phyloP scores from a whole-genome alignment of 2,113 vertebrate genomes.

The Hippocampus guttulatus region DNA sequence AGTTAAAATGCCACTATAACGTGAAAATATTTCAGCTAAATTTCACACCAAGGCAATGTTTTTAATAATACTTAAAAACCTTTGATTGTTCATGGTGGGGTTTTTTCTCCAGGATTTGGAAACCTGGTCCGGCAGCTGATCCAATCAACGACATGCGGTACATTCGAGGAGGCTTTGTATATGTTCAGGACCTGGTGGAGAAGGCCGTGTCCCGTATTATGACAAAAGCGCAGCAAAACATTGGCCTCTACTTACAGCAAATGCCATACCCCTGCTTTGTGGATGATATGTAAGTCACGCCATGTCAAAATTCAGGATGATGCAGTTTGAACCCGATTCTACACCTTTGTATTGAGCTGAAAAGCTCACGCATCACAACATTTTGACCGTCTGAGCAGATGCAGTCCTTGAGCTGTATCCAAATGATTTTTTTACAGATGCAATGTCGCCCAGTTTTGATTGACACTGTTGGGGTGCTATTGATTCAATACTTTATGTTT shows the following conservation, averaged over 20 bases:
- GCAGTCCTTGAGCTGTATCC: not conserved
- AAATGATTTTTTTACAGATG: not conserved
- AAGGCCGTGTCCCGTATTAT: slow-evolving; percentile 73
- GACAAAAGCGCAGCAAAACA: slow-evolving; percentile 50
- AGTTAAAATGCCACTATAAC: not conserved
- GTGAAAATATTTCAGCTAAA: not conserved
- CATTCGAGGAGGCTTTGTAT: slow-evolving; percentile 84
- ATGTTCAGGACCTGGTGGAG: slow-evolving; percentile 89
- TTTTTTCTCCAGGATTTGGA: slow-evolving; percentile 79
- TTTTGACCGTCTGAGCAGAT: not conserved
- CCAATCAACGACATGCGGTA: slow-evolving; percentile 83
- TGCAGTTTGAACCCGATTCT: not conserved
- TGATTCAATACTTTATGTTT: no score
- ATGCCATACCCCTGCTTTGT: slow-evolving; percentile 91
- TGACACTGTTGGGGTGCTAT: no score
- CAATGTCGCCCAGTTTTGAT: no score
- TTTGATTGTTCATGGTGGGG: not conserved
- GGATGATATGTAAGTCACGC: slow-evolving; percentile 79
- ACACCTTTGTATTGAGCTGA: not conserved
- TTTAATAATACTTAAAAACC: not conserved
- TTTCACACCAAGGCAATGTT: no score
- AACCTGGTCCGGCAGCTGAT: slow-evolving; percentile 80
- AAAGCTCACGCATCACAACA: not conserved
- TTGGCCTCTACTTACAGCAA: slow-evolving; percentile 83
- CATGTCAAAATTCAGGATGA: not conserved